These are phyloP conservation scores for Protonemura montana DNA, from an alignment of 2,888 invertebrate genomes.

Conservation along the genomic window DNA sequence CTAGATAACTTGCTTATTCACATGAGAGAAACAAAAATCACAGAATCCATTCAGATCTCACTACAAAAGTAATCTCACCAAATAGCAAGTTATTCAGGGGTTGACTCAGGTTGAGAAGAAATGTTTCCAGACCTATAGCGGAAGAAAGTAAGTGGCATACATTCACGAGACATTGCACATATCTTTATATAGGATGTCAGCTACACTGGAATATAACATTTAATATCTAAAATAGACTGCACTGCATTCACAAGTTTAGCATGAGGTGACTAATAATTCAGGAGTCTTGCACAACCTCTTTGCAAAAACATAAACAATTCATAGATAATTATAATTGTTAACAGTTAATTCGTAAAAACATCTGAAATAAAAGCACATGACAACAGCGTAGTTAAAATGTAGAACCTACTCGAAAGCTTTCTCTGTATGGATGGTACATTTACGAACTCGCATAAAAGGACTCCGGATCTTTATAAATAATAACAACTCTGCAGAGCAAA, in stretches of 20 bases:
- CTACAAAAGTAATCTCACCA: not conserved
- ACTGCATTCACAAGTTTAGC: not conserved
- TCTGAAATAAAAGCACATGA: not conserved
- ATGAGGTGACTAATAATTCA: not conserved
- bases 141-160: not conserved
- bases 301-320: not conserved
- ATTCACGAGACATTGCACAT: not conserved
- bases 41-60: not conserved
- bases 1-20: not conserved
- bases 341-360: not conserved
- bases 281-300: not conserved
- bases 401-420: not conserved
- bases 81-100: not conserved
- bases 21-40: not conserved
- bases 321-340: not conserved
- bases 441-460: too few relatives aligned
- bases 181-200: not conserved
- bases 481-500: not conserved
- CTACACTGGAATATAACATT: not conserved
- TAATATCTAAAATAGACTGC: constrained; percentile 12
- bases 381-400: not conserved
- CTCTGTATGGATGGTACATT: too few relatives aligned
- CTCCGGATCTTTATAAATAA: too few relatives aligned
- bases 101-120: not conserved
- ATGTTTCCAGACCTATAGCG: not conserved